Conservation (phyloP, 1,140 invertebrate species). For the Prorops nasuta region DNA sequence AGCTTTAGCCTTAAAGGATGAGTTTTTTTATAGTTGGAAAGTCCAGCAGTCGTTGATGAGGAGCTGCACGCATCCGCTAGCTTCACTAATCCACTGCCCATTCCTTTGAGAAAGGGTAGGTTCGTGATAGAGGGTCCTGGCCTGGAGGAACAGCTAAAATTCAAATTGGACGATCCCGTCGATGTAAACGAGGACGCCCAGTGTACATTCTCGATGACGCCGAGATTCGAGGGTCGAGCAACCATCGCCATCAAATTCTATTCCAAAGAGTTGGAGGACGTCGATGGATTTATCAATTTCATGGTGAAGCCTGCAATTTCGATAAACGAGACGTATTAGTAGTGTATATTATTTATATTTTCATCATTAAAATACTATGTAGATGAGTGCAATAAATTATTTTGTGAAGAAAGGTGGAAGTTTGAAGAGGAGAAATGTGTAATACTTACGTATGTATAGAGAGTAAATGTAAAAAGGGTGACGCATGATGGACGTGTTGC, state of each 20-base stretch:
- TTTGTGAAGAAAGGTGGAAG: constrained; percentile 17
- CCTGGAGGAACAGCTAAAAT: constrained; percentile 68
- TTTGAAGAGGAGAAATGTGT: constrained; percentile 34
- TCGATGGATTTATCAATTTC: constrained; percentile 75
- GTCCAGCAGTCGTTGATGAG: constrained; percentile 63
- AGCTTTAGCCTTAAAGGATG: not conserved
- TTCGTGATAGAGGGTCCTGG: constrained; percentile 81
- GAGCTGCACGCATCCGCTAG: constrained; percentile 67
- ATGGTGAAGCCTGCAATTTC: constrained; percentile 37
- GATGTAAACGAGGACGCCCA: constrained; percentile 64
- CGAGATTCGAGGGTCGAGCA: constrained; percentile 69
- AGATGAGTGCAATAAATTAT: no score
- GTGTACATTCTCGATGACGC: constrained; percentile 70
- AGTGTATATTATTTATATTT: not conserved
- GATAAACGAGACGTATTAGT: not conserved
- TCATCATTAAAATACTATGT: no score
- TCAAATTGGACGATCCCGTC: constrained; percentile 66
- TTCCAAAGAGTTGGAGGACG: constrained; percentile 78
- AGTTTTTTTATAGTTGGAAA: constrained; percentile 51
- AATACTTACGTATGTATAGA: constrained; percentile 53
- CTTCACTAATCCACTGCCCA: constrained; percentile 82
- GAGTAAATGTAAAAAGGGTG: constrained; percentile 49
- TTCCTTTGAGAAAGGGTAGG: constrained; percentile 69
- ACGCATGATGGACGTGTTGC: constrained; percentile 53
- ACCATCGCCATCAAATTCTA: constrained; percentile 80